Conservation (phyloP, 1,140 invertebrate species). For the Heliconius hermathena region DNA sequence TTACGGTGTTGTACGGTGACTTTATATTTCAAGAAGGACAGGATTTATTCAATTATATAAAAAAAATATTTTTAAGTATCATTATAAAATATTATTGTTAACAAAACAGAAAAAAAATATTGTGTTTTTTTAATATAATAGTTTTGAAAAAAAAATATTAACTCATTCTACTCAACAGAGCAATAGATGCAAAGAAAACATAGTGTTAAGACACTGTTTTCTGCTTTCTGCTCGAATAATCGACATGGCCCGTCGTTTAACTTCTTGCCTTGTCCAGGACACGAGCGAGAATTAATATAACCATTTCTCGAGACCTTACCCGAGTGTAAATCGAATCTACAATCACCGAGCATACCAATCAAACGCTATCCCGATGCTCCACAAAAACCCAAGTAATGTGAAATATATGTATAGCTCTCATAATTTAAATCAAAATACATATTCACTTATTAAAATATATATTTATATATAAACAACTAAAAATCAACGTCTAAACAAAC, state of each 20-base stretch:
- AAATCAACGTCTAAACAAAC: not conserved
- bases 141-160: not conserved
- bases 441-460: not conserved
- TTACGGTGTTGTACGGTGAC: conserved; percentile 16
- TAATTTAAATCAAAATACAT: not conserved
- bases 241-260: too few relatives aligned
- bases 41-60: not conserved
- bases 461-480: not conserved
- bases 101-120: not conserved
- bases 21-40: conserved; percentile 18
- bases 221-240: not conserved
- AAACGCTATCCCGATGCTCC: too few relatives aligned
- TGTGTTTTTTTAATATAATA: too few relatives aligned
- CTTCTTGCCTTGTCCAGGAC: too few relatives aligned
- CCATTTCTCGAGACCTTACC: too few relatives aligned
- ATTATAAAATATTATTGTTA: not conserved
- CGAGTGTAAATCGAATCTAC: too few relatives aligned
- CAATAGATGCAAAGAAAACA: not conserved
- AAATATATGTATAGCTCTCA: too few relatives aligned
- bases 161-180: too few relatives aligned
- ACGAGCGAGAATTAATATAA: too few relatives aligned
- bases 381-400: too few relatives aligned
- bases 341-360: too few relatives aligned
- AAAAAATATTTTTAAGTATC: not conserved
- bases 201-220: not conserved